These are phyloP conservation scores for Miniopterus natalensis DNA, from an alignment of 2,113 vertebrate genomes.

Conservation along the genomic window DNA sequence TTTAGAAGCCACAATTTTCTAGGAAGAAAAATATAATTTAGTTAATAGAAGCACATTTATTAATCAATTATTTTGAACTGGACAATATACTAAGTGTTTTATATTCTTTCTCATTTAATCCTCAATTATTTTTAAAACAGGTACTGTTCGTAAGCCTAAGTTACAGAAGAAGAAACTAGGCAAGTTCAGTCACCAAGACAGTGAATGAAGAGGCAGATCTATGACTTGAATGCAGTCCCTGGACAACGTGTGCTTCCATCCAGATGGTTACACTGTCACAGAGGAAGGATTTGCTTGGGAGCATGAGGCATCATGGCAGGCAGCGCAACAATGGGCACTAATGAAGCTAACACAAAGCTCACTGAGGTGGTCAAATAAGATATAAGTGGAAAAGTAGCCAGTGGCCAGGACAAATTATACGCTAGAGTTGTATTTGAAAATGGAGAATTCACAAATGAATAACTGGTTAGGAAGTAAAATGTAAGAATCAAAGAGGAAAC, in stretches of 20 bases:
- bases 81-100: neutral
- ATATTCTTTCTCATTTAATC: slow-evolving; percentile 44
- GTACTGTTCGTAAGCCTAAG: neutral
- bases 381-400: neutral
- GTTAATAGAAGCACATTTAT: slow-evolving; percentile 26
- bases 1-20: slow-evolving; percentile 32
- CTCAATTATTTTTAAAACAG: slow-evolving; percentile 31
- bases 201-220: neutral
- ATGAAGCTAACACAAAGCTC: neutral
- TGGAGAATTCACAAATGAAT: neutral
- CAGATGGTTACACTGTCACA: too few relatives aligned
- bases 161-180: neutral
- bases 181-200: neutral
- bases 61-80: neutral
- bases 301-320: neutral
- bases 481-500: neutral
- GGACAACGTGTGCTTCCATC: neutral
- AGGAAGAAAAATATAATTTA: slow-evolving; percentile 44
- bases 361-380: neutral
- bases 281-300: neutral
- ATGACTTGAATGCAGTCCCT: too few relatives aligned
- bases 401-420: neutral
- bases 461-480: slow-evolving; percentile 45
- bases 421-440: neutral
- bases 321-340: neutral